Conservation (phyloP, 1,140 invertebrate species). For the Zaprionus lachaisei region DNA sequence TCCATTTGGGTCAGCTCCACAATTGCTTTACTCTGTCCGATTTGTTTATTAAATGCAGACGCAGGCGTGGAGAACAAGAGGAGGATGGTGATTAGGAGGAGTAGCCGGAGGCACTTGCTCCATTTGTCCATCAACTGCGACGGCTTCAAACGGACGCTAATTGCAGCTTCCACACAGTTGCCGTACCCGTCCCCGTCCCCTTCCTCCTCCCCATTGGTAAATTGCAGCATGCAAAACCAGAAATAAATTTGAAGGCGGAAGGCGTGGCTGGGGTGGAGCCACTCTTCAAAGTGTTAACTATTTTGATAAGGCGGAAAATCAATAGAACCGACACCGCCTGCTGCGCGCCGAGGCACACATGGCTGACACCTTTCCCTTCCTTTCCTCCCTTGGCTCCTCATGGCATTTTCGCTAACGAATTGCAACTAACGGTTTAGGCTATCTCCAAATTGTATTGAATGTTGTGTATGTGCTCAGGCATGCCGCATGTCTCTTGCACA, state of each 20-base stretch:
- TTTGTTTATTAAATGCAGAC: conserved; percentile 76
- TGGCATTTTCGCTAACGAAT: not conserved
- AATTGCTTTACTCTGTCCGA: conserved; percentile 59
- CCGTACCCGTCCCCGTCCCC: not conserved
- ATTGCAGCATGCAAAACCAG: conserved; percentile 32
- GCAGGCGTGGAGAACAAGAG: not conserved
- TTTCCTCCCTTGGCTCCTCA: too few species aligned
- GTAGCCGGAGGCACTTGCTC: conserved; percentile 40
- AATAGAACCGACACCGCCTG: conserved; percentile 20
- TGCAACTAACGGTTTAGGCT: conserved; percentile 16
- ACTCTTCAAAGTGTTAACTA: conserved; percentile 4
- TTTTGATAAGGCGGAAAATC: conserved; percentile 31
- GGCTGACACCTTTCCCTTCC: conserved; percentile 16
- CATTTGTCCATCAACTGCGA: conserved; percentile 59
- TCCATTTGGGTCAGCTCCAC: conserved; percentile 58
- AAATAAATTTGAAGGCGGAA: not conserved
- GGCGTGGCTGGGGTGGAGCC: not conserved
- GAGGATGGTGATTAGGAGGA: not conserved
- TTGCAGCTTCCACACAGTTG: conserved; percentile 39
- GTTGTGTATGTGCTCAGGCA: not conserved
- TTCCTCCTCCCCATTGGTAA: conserved; percentile 54
- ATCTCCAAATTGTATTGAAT: conserved; percentile 21
- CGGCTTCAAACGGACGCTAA: conserved; percentile 36
- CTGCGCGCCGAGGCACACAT: conserved; percentile 1
- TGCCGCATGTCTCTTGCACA: not conserved